Evolutionary conservation across 2,113 vertebrate species (phyloP), one percentile per base, ranked within the genome.

Genomic region (Rousettus leschenaultii): DNA sequence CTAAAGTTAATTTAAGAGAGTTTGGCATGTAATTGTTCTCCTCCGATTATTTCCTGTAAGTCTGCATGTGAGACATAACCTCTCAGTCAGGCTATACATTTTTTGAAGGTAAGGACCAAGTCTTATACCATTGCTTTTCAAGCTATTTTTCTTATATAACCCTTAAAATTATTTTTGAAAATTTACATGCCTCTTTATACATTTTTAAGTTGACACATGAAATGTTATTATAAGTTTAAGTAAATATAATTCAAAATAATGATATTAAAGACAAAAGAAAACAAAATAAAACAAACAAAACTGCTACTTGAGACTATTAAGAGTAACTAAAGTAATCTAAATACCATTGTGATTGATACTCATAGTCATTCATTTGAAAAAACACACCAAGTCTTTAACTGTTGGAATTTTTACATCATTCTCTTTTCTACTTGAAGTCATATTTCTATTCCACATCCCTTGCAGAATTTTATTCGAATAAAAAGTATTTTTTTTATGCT

Each of bases 121-220:
- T 68, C 68, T 89, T 65, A n/a, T 35, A 57, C 45, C 16, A 68
- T 65, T 59, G 30, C n/a, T 90, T 95, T 94, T 84, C 16, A 93
- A 90, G 30, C 30, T 55, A 0, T 71, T 92, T 95, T 93, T 91
- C 38, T 86, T 87, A 6, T 24, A 33, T 80, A 75, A 74, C 12
- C n/a, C 21, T 26, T 59, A 83, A 87, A 51, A 12, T 74, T 3
- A 86, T 78, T 94, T 94, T 92, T 89, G 43, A 93, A 95, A 97
- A 79, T 22, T 86, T 63, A 73, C 13, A 18, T 89, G 10, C 14
- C 10, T 74, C 59, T 45, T 94, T 18, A 43, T 0, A 71, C 28
- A 68, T 82, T 84, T 95, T 86, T 88, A 88, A 57, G 40, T 63
- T 93, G 78, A 43, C 26, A 30, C 43, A 51, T 88, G 55, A 53